A percentile compares a stretch with the other conserved stretches of the same genome.
These are phyloP conservation scores for Calidris pugnax DNA, from an alignment of 2,113 vertebrate genomes.

Conservation along the genomic window DNA sequence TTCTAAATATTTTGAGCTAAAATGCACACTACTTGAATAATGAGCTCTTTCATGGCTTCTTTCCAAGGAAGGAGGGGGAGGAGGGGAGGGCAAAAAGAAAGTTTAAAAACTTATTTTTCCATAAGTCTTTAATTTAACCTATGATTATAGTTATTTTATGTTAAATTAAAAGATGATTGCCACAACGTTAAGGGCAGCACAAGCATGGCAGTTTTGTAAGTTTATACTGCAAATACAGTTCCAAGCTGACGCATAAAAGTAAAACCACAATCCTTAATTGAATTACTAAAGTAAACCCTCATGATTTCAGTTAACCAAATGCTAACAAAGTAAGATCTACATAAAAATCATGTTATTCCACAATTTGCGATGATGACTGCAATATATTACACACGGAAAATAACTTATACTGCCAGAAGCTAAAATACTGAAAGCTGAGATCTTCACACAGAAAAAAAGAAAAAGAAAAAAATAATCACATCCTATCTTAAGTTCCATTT, in stretches of 20 bases:
- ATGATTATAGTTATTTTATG: not conserved
- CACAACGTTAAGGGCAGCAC: not conserved
- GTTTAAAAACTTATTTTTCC: not conserved
- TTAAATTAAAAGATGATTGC: not conserved
- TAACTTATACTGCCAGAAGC: not conserved
- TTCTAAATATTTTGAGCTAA: not conserved
- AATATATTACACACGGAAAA: not conserved
- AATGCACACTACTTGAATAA: not conserved
- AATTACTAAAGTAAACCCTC: not conserved
- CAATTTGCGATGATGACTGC: not conserved
- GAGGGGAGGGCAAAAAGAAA: not conserved
- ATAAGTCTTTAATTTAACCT: not conserved
- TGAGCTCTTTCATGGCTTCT: not conserved
- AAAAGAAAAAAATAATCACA: not conserved
- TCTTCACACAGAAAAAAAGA: not conserved
- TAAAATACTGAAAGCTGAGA: not conserved
- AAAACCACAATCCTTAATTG: not conserved
- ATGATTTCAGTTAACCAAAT: not conserved
- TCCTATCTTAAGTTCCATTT: not conserved
- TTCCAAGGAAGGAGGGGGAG: not conserved
- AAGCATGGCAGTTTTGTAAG: not conserved
- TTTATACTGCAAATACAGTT: not conserved
- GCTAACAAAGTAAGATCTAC: not conserved
- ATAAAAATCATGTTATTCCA: not conserved
- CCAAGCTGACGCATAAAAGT: not conserved